phyloP scores from a whole-genome alignment of 2,888 invertebrate genomes.

The Drosophila yooni region DNA sequence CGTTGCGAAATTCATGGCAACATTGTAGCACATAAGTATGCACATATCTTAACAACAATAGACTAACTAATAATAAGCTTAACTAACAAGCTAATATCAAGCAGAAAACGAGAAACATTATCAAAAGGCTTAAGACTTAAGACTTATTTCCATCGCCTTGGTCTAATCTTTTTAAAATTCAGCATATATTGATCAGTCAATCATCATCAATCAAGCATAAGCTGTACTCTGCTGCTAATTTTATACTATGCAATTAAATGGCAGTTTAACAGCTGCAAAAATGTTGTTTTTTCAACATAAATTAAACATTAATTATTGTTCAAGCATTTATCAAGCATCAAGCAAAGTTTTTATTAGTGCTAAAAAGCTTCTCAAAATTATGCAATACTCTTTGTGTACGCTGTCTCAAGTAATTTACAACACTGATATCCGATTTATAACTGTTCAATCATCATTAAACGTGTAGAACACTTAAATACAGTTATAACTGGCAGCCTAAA shows the following conservation, averaged over 20 bases:
- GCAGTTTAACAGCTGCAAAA: neutral
- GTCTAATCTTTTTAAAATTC: neutral
- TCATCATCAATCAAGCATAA: neutral
- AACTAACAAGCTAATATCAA: neutral
- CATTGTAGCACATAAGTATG: conserved; percentile 37
- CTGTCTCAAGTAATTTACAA: neutral
- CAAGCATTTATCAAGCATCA: neutral
- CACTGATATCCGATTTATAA: neutral
- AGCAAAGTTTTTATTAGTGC: neutral
- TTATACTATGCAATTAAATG: neutral
- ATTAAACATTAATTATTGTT: neutral
- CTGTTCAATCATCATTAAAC: neutral
- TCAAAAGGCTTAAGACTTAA: neutral
- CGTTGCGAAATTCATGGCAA: conserved; percentile 66
- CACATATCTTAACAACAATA: conserved; percentile 49
- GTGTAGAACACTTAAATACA: neutral
- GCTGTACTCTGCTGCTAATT: neutral
- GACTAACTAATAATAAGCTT: neutral
- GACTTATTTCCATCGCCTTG: neutral
- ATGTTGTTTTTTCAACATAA: neutral
- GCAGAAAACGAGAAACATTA: neutral
- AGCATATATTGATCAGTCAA: neutral
- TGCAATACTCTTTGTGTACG: neutral
- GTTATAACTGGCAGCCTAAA: neutral
- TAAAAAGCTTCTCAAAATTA: neutral